Evolutionary conservation across 2,888 invertebrate species (phyloP).

Genomic region (Drosophila anceps): DNA sequence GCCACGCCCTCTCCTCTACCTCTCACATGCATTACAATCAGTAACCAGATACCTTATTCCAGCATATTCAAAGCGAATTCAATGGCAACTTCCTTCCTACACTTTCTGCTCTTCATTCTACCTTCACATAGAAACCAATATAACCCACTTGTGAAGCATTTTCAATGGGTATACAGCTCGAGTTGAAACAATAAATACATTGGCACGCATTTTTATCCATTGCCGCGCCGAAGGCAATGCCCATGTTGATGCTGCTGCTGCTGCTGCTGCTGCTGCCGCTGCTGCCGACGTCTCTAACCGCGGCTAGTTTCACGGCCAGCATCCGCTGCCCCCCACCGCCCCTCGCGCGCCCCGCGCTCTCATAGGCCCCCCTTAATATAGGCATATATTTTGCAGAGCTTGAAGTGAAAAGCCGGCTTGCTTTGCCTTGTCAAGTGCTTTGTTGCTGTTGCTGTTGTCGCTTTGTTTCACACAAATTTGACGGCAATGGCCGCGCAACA

Average conservation of each 20-base stretch:
- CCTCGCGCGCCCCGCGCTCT: background rate
- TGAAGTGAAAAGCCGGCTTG: conserved; percentile 68
- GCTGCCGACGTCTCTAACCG: conserved; percentile 21
- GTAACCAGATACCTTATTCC: no score
- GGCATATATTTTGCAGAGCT: conserved; percentile 74
- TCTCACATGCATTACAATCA: background rate
- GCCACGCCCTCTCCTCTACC: background rate
- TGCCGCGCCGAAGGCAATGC: conserved; percentile 66
- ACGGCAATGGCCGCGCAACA: conserved; percentile 69
- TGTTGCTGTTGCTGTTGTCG: conserved; percentile 39
- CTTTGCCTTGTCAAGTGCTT: conserved; percentile 66
- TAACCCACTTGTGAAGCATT: background rate
- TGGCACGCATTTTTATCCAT: conserved; percentile 67
- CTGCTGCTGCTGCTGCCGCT: conserved; percentile 9
- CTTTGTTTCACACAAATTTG: conserved; percentile 78
- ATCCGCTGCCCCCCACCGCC: background rate
- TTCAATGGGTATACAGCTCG: conserved; percentile 37
- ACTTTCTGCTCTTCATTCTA: background rate
- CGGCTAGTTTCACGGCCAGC: conserved; percentile 72
- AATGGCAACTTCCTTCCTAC: background rate
- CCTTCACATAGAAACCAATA: background rate
- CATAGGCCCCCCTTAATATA: conserved; percentile 51
- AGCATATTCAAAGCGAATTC: background rate
- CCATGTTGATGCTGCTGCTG: conserved; percentile 47
- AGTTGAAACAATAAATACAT: conserved; percentile 72